Conservation (phyloP, 2,888 invertebrate genomes). For the Heliconius erato region DNA sequence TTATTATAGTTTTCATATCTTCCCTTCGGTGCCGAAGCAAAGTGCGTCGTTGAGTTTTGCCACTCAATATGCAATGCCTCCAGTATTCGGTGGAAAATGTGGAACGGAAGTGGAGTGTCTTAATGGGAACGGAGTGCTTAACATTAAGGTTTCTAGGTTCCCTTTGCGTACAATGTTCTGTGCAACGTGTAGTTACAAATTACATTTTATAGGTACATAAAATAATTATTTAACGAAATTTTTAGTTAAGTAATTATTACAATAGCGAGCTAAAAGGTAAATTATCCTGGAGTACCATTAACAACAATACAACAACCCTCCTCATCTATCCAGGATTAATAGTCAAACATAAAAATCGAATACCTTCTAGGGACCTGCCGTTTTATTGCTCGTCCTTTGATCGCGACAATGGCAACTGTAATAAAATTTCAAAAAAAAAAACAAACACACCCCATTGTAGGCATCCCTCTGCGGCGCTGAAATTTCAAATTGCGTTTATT, state of each 20-base stretch:
- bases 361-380: constrained; percentile 54
- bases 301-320: constrained; percentile 47
- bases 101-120: not conserved
- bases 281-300: constrained; percentile 40
- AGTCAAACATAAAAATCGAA: constrained; percentile 57
- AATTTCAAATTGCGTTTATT: constrained; percentile 63
- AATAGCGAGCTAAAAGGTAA: not conserved
- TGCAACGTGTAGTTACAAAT: too few relatives aligned
- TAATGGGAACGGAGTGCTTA: not conserved
- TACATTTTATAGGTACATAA: too few relatives aligned
- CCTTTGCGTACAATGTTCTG: not conserved
- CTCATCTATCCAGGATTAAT: constrained; percentile 55
- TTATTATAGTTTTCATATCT: not conserved
- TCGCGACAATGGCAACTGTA: constrained; percentile 60
- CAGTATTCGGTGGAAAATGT: not conserved
- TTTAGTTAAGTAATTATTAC: too few relatives aligned
- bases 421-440: constrained; percentile 64
- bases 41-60: not conserved
- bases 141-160: not conserved
- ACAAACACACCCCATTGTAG: constrained; percentile 64
- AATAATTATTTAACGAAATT: too few relatives aligned
- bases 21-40: too few relatives aligned
- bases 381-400: constrained; percentile 65
- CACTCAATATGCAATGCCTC: not conserved
- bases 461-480: constrained; percentile 57